A percentile compares a stretch with the other conserved stretches of the same genome.
phyloP scores from a whole-genome alignment of 2,888 invertebrate species.

The Eristalinus aeneus region DNA sequence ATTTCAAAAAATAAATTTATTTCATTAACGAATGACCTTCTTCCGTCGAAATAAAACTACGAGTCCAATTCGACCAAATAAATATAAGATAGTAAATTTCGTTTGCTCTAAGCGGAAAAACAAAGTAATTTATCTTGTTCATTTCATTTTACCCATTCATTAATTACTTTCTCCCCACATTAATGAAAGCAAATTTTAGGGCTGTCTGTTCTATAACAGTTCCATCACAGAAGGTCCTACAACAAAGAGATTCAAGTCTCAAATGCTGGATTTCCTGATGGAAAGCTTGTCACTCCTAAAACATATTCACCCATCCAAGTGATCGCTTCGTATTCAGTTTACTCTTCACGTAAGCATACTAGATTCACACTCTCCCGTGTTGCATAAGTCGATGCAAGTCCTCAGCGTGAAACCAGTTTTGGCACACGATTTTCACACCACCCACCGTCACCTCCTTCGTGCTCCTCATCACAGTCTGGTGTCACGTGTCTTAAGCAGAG shows the following conservation, averaged over 20 bases:
- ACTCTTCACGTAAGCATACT: not conserved
- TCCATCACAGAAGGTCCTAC: not conserved
- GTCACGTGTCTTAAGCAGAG: not conserved
- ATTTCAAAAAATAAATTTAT: too few species aligned
- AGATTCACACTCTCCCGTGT: constrained; percentile 27
- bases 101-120: too few species aligned
- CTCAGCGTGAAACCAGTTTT: constrained; percentile 49
- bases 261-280: not conserved
- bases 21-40: too few species aligned
- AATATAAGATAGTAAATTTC: too few species aligned
- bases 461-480: not conserved
- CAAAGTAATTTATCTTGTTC: too few species aligned
- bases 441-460: constrained; percentile 1
- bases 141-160: too few species aligned
- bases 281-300: not conserved
- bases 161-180: too few species aligned
- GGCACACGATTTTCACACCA: constrained; percentile 45
- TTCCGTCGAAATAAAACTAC: too few species aligned
- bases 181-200: not conserved
- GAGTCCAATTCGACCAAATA: too few species aligned
- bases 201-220: not conserved
- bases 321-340: not conserved
- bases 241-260: not conserved
- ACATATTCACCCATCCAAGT: not conserved
- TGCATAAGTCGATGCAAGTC: constrained; percentile 48